Percentiles rank a stretch among this genome's conserved stretches.
phyloP scores from a whole-genome alignment of 1,140 invertebrate species.

The Pseudomyrmex gracilis region DNA sequence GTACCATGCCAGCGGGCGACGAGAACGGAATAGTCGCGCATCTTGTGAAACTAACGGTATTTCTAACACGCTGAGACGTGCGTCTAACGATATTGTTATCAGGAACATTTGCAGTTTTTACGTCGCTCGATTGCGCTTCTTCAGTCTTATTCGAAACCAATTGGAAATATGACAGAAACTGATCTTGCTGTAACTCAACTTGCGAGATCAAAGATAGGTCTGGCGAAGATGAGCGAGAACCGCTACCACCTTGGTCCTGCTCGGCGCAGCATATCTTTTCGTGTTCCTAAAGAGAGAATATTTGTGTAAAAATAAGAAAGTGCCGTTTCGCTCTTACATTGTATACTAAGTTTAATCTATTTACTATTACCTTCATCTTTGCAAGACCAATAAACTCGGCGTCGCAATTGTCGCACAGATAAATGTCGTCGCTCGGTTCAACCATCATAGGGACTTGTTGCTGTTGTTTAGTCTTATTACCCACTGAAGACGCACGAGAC shows the following conservation, averaged over 20 bases:
- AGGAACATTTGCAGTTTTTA: constrained; percentile 24
- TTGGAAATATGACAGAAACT: constrained; percentile 83
- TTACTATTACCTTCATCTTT: constrained; percentile 85
- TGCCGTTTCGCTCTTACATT: background rate
- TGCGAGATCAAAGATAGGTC: constrained; percentile 60
- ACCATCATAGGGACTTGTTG: constrained; percentile 83
- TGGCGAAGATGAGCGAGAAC: constrained; percentile 79
- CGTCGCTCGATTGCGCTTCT: constrained; percentile 1
- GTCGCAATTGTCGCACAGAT: constrained; percentile 91
- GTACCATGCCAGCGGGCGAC: constrained; percentile 86
- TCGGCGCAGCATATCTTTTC: constrained; percentile 84
- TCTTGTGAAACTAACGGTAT: constrained; percentile 83
- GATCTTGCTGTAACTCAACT: constrained; percentile 79
- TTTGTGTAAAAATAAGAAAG: constrained; percentile 29
- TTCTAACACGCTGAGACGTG: constrained; percentile 83
- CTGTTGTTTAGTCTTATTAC: constrained; percentile 80
- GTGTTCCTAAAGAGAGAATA: constrained; percentile 83
- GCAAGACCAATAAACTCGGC: constrained; percentile 86
- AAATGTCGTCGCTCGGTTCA: constrained; percentile 88
- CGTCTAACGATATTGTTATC: constrained; percentile 69
- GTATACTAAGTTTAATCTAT: background rate
- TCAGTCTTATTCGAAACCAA: constrained; percentile 72
- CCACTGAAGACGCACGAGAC: constrained; percentile 72
- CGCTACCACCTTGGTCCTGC: constrained; percentile 68
- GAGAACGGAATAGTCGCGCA: constrained; percentile 86